Evolutionary conservation across 2,797 vertebrate genomes (phyloP).

Genomic region (Enoplosus armatus): DNA sequence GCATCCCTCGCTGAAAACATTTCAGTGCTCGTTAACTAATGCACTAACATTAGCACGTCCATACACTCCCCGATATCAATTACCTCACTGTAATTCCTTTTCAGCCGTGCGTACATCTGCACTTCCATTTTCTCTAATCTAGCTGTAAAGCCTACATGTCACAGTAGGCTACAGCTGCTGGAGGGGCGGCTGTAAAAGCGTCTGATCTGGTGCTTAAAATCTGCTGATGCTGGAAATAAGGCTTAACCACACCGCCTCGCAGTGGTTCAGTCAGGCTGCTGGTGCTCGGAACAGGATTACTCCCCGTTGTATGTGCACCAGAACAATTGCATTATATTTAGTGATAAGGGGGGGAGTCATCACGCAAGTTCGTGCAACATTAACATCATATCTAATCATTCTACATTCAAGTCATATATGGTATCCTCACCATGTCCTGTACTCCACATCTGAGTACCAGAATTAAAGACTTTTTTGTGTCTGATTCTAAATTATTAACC

Average conservation of each 20-base stretch:
- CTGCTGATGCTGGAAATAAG: conserved; percentile 52
- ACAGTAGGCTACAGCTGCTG: conserved; percentile 37
- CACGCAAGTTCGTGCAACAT: not conserved
- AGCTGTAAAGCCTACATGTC: conserved; percentile 32
- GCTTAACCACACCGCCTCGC: conserved; percentile 22
- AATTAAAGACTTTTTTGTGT: conserved; percentile 5
- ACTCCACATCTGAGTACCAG: not conserved
- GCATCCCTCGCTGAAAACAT: conserved; percentile 36
- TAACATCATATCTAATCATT: not conserved
- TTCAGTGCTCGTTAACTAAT: conserved; percentile 45
- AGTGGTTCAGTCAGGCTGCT: conserved; percentile 29
- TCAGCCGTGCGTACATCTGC: not conserved
- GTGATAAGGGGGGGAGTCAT: not conserved
- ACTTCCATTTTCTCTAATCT: conserved; percentile 31
- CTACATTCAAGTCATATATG: not conserved
- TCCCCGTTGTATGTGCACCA: not conserved
- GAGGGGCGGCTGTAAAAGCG: conserved; percentile 19
- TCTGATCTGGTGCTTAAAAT: conserved; percentile 59
- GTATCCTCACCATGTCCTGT: not conserved
- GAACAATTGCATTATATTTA: conserved; percentile 26
- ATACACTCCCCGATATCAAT: conserved; percentile 29
- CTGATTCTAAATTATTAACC: conserved; percentile 40
- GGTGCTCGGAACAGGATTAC: conserved; percentile 30
- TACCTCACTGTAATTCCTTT: conserved; percentile 16
- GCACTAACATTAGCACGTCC: conserved; percentile 36